A percentile compares a stretch with the other conserved stretches of the same genome.
Conservation (phyloP, 2,797 vertebrate species). For the Holocentrus rufus region DNA sequence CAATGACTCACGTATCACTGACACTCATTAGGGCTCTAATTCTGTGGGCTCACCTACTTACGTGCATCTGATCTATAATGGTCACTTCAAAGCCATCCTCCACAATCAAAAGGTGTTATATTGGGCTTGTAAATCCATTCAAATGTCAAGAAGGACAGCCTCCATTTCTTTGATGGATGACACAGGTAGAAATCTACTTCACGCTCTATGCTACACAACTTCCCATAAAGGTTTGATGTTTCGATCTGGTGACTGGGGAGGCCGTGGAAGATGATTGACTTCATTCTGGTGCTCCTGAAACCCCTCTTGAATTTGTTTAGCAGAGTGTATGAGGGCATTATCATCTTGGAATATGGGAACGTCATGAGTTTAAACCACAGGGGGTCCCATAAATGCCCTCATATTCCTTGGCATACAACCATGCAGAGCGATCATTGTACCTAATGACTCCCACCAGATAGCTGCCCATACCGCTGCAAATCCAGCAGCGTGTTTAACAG, state of each 20-base stretch:
- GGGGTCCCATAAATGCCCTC: not conserved
- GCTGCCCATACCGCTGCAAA: slow-evolving; percentile 22
- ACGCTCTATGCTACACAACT: not conserved
- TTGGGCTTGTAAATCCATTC: not conserved
- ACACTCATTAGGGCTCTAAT: slow-evolving; percentile 15
- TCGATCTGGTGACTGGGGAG: not conserved
- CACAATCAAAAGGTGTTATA: not conserved
- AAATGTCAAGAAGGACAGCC: not conserved
- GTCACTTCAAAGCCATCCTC: not conserved
- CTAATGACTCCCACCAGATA: slow-evolving; percentile 32
- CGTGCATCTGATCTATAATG: not conserved
- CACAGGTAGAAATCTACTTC: not conserved
- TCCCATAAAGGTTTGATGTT: not conserved
- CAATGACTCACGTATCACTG: slow-evolving; percentile 4
- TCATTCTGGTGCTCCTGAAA: slow-evolving; percentile 6
- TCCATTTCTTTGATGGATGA: not conserved
- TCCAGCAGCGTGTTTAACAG: not conserved
- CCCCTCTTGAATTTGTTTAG: slow-evolving; percentile 5
- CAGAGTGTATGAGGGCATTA: slow-evolving; percentile 12
- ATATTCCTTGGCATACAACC: slow-evolving; percentile 7
- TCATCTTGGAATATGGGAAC: not conserved
- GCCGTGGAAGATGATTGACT: too few relatives aligned
- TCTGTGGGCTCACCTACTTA: not conserved
- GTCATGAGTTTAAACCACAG: not conserved
- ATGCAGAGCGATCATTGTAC: slow-evolving; percentile 20